These are phyloP conservation scores for Synanthedon tipuliformis DNA, from an alignment of 2,888 invertebrate species.

Conservation along the genomic window DNA sequence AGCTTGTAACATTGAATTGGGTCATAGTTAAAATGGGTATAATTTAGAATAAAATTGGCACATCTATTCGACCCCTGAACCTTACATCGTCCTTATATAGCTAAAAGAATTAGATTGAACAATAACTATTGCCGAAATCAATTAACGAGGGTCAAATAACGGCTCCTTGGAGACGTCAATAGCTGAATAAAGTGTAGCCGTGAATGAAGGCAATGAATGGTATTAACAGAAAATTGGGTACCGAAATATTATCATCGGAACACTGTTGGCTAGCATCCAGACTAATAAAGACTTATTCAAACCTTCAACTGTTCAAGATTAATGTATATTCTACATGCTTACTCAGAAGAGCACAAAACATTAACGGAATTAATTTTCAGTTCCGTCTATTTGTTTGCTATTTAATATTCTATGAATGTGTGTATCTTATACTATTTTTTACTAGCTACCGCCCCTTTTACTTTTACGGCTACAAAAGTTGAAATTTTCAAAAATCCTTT, in stretches of 20 bases:
- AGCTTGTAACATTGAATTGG: too few species aligned
- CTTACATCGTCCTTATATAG: too few species aligned
- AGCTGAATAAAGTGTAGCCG: neutral
- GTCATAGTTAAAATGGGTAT: too few species aligned
- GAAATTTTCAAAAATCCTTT: too few species aligned
- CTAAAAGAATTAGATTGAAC: too few species aligned
- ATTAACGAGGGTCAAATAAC: neutral
- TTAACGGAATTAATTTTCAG: neutral
- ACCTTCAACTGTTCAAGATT: neutral
- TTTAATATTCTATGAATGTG: too few species aligned
- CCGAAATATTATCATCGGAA: neutral
- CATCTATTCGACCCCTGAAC: too few species aligned
- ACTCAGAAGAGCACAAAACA: neutral
- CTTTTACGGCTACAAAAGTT: too few species aligned
- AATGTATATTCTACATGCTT: neutral
- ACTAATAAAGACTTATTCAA: neutral
- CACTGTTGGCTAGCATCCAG: neutral
- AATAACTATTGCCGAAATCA: neutral
- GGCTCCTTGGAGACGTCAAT: neutral
- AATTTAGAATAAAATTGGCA: too few species aligned
- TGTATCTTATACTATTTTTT: too few species aligned
- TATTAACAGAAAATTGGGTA: neutral
- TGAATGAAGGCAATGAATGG: neutral
- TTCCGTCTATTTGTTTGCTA: too few species aligned
- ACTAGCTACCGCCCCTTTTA: too few species aligned